Conservation (phyloP, 1,140 invertebrate genomes). For the Gonioctena quinquepunctata region DNA sequence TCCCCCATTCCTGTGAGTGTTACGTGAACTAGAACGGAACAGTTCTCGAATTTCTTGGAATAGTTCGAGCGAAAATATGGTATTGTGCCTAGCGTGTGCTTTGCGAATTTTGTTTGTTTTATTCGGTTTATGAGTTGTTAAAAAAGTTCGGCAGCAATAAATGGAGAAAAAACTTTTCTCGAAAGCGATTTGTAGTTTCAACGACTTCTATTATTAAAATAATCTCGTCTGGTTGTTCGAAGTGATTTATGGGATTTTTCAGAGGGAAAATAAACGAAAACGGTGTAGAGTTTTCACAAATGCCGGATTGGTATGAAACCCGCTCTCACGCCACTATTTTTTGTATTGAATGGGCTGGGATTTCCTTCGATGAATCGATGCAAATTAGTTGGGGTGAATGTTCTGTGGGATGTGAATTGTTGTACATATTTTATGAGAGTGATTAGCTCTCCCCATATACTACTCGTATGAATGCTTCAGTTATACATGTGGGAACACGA, state of each 20-base stretch:
- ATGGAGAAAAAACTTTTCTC: constrained; percentile 1
- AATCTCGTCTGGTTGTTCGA: neutral
- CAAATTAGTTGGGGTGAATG: no score
- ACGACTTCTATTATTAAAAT: neutral
- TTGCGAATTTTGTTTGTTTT: constrained; percentile 3
- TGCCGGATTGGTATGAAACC: no score
- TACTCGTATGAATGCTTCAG: no score
- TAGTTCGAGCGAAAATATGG: neutral
- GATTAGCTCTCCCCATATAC: no score
- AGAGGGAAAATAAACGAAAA: neutral
- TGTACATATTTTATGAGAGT: no score
- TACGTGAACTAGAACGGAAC: constrained; percentile 5
- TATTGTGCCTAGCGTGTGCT: neutral
- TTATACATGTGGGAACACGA: no score
- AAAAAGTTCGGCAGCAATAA: constrained; percentile 6
- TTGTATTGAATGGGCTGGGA: no score
- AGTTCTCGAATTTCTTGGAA: neutral
- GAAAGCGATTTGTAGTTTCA: neutral
- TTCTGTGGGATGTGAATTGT: no score
- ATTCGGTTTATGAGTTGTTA: constrained; percentile 6
- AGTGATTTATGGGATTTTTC: neutral
- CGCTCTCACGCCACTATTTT: neutral
- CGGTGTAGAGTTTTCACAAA: neutral
- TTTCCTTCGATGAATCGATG: no score
- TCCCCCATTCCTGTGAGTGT: neutral